phyloP scores from a whole-genome alignment of 92 coral and sea anemone species.

The Bergia sp. region DNA sequence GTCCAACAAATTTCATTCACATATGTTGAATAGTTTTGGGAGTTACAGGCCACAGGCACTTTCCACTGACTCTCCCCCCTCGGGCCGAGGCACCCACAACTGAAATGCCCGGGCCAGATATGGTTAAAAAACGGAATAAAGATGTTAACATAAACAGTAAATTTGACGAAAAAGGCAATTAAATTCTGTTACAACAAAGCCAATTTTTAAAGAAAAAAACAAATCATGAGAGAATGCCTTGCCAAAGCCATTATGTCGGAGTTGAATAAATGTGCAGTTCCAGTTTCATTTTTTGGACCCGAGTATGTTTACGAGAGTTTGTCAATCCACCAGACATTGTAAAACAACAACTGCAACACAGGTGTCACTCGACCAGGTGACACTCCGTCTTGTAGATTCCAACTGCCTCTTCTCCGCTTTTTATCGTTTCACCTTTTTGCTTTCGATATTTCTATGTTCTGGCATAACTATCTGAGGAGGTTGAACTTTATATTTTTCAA shows the following conservation, averaged over 20 bases:
- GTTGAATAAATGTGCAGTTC: neutral
- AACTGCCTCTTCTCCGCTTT: constrained; percentile 9
- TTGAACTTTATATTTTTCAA: constrained; percentile 25
- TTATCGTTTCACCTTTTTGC: neutral
- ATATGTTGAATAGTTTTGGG: no score
- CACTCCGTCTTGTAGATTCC: neutral
- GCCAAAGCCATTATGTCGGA: neutral
- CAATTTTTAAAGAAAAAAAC: no score
- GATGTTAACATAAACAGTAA: no score
- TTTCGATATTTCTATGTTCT: neutral
- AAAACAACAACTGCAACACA: neutral
- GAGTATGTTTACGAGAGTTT: neutral
- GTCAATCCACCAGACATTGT: neutral
- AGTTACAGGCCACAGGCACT: no score
- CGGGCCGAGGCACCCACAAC: no score
- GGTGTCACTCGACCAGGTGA: neutral
- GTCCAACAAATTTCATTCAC: no score
- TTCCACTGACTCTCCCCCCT: no score
- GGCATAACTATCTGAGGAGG: constrained; percentile 39
- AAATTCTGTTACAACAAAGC: no score
- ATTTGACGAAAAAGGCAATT: no score
- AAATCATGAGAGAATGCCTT: neutral
- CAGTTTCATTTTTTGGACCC: neutral
- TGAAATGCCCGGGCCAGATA: no score
- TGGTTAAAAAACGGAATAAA: no score